phyloP scores from a whole-genome alignment of 2,797 vertebrate species.

The Hybognathus amarus region DNA sequence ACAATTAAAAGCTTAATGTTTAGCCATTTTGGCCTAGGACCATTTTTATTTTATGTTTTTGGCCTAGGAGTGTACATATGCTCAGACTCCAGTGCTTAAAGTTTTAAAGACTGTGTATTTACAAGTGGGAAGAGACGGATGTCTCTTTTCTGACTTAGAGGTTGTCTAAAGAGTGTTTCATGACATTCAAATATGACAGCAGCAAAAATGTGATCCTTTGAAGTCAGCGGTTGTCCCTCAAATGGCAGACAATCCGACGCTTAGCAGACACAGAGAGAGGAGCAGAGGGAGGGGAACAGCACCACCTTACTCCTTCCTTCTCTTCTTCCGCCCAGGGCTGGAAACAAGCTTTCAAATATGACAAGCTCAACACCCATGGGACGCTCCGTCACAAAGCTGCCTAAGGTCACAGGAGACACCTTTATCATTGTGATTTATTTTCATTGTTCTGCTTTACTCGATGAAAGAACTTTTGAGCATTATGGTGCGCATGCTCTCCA shows the following conservation, averaged over 20 bases:
- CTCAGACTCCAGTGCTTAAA: conserved; percentile 2
- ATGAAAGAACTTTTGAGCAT: conserved; percentile 28
- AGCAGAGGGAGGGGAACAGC: conserved; percentile 44
- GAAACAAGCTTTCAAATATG: conserved; percentile 76
- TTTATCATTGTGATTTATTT: conserved; percentile 50
- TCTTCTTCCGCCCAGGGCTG: conserved; percentile 64
- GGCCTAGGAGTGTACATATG: background rate
- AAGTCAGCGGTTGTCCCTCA: conserved; percentile 76
- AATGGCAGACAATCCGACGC: conserved; percentile 77
- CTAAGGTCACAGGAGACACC: conserved; percentile 64
- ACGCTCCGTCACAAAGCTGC: conserved; percentile 59
- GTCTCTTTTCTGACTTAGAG: conserved; percentile 1
- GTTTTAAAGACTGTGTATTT: conserved; percentile 31
- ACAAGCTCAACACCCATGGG: conserved; percentile 60
- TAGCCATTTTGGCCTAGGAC: background rate
- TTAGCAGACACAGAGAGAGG: conserved; percentile 51
- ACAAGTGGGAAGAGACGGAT: conserved; percentile 12
- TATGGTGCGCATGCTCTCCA: background rate
- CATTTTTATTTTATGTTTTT: background rate
- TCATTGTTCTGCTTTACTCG: conserved; percentile 40
- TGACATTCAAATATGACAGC: conserved; percentile 75
- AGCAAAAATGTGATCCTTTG: conserved; percentile 71
- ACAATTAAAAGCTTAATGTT: background rate
- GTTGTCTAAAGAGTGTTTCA: conserved; percentile 57
- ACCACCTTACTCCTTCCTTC: conserved; percentile 57